Percentiles rank a stretch among this genome's conserved stretches.
Evolutionary conservation across 2,113 vertebrate species (phyloP).

Genomic region (Erpornis zantholeuca): DNA sequence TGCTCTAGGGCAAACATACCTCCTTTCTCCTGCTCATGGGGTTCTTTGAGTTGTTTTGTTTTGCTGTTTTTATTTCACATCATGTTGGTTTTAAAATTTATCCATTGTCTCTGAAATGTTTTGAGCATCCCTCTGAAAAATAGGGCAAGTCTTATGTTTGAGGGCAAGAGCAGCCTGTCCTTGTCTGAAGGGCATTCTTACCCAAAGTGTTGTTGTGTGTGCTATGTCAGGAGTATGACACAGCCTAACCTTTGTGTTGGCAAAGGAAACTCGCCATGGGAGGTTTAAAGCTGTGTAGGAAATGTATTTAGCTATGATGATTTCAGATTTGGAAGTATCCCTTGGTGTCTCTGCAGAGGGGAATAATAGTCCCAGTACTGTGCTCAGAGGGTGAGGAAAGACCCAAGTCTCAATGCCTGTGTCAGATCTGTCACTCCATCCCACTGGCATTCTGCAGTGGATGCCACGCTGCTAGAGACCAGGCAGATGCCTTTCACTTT

Average conservation of each 20-base stretch:
- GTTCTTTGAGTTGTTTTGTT: background rate
- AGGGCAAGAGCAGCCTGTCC: background rate
- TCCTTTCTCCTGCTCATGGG: background rate
- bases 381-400: background rate
- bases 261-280: background rate
- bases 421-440: background rate
- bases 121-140: background rate
- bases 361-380: background rate
- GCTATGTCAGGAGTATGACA: background rate
- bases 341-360: background rate
- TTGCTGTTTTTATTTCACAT: background rate
- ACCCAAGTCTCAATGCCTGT: accelerated
- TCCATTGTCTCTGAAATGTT: background rate
- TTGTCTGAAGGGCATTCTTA: background rate
- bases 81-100: background rate
- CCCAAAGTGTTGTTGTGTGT: background rate
- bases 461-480: background rate
- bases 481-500: background rate
- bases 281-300: background rate
- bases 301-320: background rate
- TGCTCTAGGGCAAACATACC: background rate
- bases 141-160: background rate
- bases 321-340: background rate
- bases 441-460: background rate
- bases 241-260: background rate